These are phyloP conservation scores for Pollimyrus isidori DNA, from an alignment of 2,113 vertebrate genomes.

Conservation along the genomic window DNA sequence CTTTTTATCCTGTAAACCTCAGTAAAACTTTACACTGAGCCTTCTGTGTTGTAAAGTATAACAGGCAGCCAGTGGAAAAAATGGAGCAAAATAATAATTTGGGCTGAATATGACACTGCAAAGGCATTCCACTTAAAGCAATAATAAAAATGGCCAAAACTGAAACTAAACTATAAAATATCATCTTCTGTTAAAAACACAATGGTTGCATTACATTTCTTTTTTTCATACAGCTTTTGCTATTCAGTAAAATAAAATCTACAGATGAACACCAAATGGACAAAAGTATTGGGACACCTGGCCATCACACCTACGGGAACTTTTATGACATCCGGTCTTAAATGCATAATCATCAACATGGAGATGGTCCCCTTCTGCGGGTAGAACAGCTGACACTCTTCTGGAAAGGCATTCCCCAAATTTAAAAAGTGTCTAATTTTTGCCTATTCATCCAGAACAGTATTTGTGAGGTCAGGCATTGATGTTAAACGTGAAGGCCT, in stretches of 20 bases:
- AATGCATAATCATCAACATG: too few relatives aligned
- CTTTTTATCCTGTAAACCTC: slow-evolving; percentile 36
- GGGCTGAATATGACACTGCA: background rate
- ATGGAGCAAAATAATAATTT: background rate
- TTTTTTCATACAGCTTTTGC: background rate
- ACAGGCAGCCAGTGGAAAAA: background rate
- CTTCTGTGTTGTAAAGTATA: slow-evolving; percentile 7
- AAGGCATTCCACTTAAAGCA: background rate
- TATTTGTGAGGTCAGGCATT: too few relatives aligned
- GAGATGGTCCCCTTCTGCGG: background rate
- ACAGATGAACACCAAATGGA: background rate
- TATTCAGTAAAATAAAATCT: background rate
- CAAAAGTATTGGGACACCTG: background rate
- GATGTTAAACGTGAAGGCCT: too few relatives aligned
- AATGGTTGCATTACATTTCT: background rate
- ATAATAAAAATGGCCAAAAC: background rate
- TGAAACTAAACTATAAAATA: background rate
- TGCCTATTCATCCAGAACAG: background rate
- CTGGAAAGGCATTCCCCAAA: background rate
- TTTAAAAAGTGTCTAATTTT: background rate
- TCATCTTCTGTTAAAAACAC: background rate
- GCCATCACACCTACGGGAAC: background rate
- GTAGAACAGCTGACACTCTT: background rate
- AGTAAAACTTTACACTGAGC: slow-evolving; percentile 34
- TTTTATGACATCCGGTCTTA: background rate